Evolutionary conservation across 2,888 invertebrate species (phyloP), one percentile per base, ranked within the genome.

Genomic region (Amphiduros pacificus): DNA sequence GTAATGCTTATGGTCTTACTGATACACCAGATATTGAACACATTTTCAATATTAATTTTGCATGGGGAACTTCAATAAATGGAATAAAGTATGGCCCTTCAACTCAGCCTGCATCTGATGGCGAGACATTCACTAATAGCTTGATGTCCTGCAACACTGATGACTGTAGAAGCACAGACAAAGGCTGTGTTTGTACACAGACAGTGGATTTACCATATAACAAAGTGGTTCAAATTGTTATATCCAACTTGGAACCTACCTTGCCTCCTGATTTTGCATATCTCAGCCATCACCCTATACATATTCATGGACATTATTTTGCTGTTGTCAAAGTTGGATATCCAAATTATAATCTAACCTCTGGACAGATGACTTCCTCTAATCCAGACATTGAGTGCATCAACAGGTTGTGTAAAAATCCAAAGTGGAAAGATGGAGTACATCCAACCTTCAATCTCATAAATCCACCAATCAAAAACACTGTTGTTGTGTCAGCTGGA

Each of bases 231-330:
- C 78, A 77, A 62, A 62, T 79, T 60, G 70, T 77, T 2, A 62
- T 77, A 29, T 50, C 71, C 14, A 64, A 58, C 36, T 60, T 49
- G 48, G 17, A 29, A n/a, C 51, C 51, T n/a, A 27, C 55, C 14
- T 29, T 20, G 6, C 32, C 44, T 1, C 51, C 44, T 6, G 44
- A 44, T 9, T 22, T 20, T 44, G 6, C 22, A n/a, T 17, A 20
- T 4, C 52, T 32, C 24, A 36, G 58, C 64, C 69, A 74, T n/a
- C 79, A 79, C 55, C 75, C 75, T 0, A 66, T 78, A 17, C 78
- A 79, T 58, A 63, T 78, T 67, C 78, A 79, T 51, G 79, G 79
- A 0, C 76, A 78, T 58, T 72, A 71, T 4, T 79, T 78, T 62
- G 70, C 75, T 28, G 76, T 79, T 2, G 36, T 79, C 11, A 74